A percentile compares a stretch with the other conserved stretches of the same genome.
Conservation (phyloP, 2,797 vertebrate genomes). For the Chaetodon trifasciatus region DNA sequence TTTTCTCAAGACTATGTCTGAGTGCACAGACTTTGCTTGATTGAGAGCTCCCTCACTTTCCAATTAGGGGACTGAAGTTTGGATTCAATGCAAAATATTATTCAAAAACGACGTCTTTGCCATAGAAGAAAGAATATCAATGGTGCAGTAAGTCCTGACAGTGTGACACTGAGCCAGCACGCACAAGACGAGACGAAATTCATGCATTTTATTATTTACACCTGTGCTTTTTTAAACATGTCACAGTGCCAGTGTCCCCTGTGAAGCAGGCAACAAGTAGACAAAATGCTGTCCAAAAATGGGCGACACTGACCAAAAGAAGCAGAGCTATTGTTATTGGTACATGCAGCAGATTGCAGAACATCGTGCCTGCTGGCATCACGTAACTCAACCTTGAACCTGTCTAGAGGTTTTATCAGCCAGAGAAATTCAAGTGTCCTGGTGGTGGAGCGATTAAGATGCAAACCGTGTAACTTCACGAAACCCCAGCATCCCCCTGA, state of each 20-base stretch:
- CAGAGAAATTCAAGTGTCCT: no score
- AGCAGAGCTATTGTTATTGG: background rate
- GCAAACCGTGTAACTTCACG: background rate
- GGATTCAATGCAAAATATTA: background rate
- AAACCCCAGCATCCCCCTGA: no score
- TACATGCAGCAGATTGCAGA: background rate
- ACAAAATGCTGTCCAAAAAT: background rate
- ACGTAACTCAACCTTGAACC: background rate
- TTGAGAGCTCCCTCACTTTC: background rate
- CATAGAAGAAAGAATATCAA: no score
- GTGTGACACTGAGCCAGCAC: background rate
- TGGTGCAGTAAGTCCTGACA: background rate
- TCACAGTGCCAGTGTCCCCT: no score
- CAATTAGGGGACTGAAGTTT: background rate
- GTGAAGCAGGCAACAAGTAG: no score
- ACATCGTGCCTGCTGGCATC: background rate
- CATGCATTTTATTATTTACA: no score
- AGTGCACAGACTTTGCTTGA: background rate
- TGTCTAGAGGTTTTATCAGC: background rate
- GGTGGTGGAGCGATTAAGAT: background rate
- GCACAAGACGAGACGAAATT: background rate
- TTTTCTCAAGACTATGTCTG: background rate
- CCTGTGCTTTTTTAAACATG: no score
- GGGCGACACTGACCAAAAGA: background rate
- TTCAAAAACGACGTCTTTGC: no score